Base-by-base conservation (phyloP, 2,888 invertebrate species). In the Exephanes ischioxanthus region DNA sequence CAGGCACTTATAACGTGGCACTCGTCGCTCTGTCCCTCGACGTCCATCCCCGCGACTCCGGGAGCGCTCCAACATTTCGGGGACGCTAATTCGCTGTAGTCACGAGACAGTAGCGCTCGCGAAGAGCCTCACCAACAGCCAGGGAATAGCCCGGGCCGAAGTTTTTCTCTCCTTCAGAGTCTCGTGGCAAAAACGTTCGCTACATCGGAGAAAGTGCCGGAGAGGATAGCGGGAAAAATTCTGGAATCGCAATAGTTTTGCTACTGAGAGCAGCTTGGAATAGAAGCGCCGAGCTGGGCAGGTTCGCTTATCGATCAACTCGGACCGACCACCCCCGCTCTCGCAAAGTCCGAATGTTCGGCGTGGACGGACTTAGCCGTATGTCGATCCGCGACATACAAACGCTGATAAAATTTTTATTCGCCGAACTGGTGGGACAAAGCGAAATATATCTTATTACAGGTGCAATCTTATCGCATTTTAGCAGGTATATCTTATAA, bases 61-160 rank as follows among this genome's bases (percentile, higher is more conserved):
- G 48, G 77, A 66, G 81, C 76, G 79, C 77, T 86, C 80, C 75
- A 83, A 85, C 78, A 67, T 87, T 87, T 87, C 72, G 80, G 72
- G 61, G 67, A 80, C 84, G 82, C 87, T 87, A 86, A 88, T 88
- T 84, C 80, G 73, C 33, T 71, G 72, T 76, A 80, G 85, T 81
- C 79, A 80, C 72, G 87, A 79, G 77, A 85, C 72, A 70, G 30
- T 22, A 37, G 9, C 41, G 33, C 19, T 66, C 81, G 77, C 78
- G 53, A 80, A 61, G 77, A 51, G 71, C 45, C 14, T 22, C 37
- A 19, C 16, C 76, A 14, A 37, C 22, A 63, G 55, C 26, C 66
- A 73, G 67, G 53, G 73, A 67, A 73, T 80, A 67, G 55, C 16
- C 58, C 61, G 33, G 22, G 33, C 45, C 26, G 67, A 73, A 67